Evolutionary conservation across 2,888 invertebrate genomes (phyloP).

Genomic region (Agrochola lota): DNA sequence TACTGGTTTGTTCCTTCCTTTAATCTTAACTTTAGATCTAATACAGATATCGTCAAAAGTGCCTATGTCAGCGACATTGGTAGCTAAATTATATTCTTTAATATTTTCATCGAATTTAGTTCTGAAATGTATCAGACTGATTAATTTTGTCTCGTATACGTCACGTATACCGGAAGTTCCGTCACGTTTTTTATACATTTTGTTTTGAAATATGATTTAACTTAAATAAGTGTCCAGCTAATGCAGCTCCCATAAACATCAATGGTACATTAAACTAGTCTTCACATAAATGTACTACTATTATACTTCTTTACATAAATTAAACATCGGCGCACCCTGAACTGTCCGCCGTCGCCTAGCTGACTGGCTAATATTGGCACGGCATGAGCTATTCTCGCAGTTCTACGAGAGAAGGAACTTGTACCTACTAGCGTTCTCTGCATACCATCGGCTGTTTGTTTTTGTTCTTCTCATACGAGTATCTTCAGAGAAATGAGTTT

Average conservation of each 20-base stretch:
- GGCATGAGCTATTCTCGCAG: neutral
- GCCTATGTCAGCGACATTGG: constrained; percentile 59
- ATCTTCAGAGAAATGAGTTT: neutral
- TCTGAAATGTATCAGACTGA: constrained; percentile 56
- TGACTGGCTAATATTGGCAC: neutral
- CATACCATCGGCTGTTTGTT: neutral
- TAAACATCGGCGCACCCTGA: neutral
- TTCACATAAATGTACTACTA: neutral
- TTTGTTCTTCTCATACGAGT: neutral
- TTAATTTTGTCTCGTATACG: constrained; percentile 61
- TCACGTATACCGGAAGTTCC: constrained; percentile 54
- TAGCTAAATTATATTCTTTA: constrained; percentile 53
- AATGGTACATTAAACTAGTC: neutral
- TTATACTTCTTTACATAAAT: neutral
- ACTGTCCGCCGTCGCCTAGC: neutral
- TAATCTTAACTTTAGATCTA: constrained; percentile 44
- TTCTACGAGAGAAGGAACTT: neutral
- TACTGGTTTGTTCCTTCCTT: constrained; percentile 24
- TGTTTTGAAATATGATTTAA: neutral
- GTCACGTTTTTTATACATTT: constrained; percentile 5
- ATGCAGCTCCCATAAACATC: neutral
- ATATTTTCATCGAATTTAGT: constrained; percentile 38
- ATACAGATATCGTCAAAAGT: constrained; percentile 62
- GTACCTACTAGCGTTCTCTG: neutral
- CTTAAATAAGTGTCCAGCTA: neutral